Evolutionary conservation across 2,113 vertebrate species (phyloP).

Genomic region (Triplophysa siluroides): DNA sequence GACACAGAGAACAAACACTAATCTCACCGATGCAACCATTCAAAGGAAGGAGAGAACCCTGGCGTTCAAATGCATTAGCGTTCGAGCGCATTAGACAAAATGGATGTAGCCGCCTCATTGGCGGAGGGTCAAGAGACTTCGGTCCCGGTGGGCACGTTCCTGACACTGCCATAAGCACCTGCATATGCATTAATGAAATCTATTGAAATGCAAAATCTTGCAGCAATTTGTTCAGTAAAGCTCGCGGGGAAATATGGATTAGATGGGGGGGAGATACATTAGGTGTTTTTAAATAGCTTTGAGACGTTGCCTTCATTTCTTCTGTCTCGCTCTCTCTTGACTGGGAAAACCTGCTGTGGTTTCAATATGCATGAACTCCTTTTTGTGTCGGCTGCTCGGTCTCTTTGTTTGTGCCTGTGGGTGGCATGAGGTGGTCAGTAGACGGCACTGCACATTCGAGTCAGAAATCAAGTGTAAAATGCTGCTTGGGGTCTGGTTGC

Average conservation of each 20-base stretch:
- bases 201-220: conserved; percentile 64
- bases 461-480: conserved; percentile 21
- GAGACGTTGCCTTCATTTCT: conserved; percentile 21
- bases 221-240: conserved; percentile 63
- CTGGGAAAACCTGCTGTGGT: conserved; percentile 65
- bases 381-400: conserved; percentile 60
- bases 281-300: conserved; percentile 53
- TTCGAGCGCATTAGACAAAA: conserved; percentile 14
- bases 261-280: conserved; percentile 62
- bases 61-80: conserved; percentile 46
- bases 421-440: conserved; percentile 59
- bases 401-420: conserved; percentile 66
- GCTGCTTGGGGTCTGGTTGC: conserved; percentile 33
- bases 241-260: conserved; percentile 70
- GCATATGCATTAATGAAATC: conserved; percentile 52
- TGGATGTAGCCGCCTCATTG: conserved; percentile 15
- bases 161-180: conserved; percentile 34
- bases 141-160: conserved; percentile 23
- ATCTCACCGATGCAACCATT: conserved; percentile 44
- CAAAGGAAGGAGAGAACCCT: conserved; percentile 20
- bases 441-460: background rate
- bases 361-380: conserved; percentile 71
- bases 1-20: conserved; percentile 29
- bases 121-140: background rate
- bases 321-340: conserved; percentile 31